phyloP scores from a whole-genome alignment of 1,140 invertebrate genomes.

The Drosophila setifemur region DNA sequence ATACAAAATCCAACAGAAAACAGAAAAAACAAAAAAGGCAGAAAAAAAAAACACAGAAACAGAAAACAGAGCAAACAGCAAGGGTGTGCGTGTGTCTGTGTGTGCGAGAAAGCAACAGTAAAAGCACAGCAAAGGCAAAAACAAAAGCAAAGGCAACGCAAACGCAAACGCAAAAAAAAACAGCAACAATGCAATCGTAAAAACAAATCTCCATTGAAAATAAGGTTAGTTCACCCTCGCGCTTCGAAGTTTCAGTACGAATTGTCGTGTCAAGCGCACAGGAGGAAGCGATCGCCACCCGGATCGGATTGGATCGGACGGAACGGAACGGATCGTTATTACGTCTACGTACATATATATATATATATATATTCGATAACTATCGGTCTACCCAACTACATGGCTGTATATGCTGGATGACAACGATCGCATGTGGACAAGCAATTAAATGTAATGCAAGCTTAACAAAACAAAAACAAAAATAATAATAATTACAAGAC shows the following conservation, averaged over 20 bases:
- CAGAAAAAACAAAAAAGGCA: background rate
- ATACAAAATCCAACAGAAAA: background rate
- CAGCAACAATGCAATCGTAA: constrained; percentile 50
- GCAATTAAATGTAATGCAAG: constrained; percentile 36
- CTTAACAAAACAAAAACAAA: background rate
- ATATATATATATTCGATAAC: background rate
- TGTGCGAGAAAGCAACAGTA: constrained; percentile 11
- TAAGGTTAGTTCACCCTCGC: constrained; percentile 65
- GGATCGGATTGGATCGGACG: constrained; percentile 27
- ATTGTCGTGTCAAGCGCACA: constrained; percentile 71
- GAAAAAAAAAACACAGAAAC: background rate
- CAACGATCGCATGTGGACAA: constrained; percentile 28
- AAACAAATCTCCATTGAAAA: constrained; percentile 60
- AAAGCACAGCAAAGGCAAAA: constrained; percentile 3
- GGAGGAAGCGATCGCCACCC: constrained; percentile 52
- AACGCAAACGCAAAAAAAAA: background rate
- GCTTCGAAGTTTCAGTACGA: constrained; percentile 58
- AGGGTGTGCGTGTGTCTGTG: constrained; percentile 15
- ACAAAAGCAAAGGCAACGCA: constrained; percentile 6
- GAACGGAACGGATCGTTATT: background rate
- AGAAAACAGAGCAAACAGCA: background rate
- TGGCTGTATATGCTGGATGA: background rate
- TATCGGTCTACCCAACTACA: too few relatives aligned
- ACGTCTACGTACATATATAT: too few relatives aligned
- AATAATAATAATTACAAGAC: constrained; percentile 8